Conservation (phyloP, 2,888 invertebrate genomes). For the Hydriomena furcata region DNA sequence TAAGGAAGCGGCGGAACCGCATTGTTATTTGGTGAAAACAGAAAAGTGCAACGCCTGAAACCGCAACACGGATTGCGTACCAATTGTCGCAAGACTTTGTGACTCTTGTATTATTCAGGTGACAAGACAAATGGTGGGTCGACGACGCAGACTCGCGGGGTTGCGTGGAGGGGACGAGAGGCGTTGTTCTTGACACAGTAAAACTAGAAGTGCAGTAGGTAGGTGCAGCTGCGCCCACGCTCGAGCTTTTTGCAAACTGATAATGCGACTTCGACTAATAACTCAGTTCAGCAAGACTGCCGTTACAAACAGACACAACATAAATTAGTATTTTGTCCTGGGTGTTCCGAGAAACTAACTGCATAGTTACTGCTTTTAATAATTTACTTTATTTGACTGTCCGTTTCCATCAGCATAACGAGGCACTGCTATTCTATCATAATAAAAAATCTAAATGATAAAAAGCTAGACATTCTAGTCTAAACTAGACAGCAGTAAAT, state of each 20-base stretch:
- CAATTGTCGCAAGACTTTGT: slow-evolving; percentile 54
- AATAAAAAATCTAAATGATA: not conserved
- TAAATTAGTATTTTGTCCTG: not conserved
- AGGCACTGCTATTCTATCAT: not conserved
- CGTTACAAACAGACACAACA: not conserved
- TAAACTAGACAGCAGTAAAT: not conserved
- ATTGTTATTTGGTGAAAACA: slow-evolving; percentile 47
- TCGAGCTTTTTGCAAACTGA: slow-evolving; percentile 68
- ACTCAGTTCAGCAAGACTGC: not conserved
- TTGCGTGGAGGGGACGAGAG: slow-evolving; percentile 68
- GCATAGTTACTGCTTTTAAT: no score
- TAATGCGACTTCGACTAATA: slow-evolving; percentile 22
- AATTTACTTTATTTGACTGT: no score
- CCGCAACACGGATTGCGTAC: slow-evolving; percentile 48
- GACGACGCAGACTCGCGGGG: slow-evolving; percentile 30
- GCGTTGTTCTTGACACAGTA: slow-evolving; percentile 83
- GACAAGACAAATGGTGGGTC: slow-evolving; percentile 58
- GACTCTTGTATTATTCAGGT: slow-evolving; percentile 51
- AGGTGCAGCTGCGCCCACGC: slow-evolving; percentile 81
- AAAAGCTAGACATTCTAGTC: not conserved
- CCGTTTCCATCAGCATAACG: no score
- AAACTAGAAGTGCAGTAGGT: slow-evolving; percentile 83
- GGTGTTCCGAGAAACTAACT: no score
- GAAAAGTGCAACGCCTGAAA: slow-evolving; percentile 40
- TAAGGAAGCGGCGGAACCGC: slow-evolving; percentile 45